Conservation (phyloP, 2,888 invertebrate genomes). For the Diachrysia chrysitis region DNA sequence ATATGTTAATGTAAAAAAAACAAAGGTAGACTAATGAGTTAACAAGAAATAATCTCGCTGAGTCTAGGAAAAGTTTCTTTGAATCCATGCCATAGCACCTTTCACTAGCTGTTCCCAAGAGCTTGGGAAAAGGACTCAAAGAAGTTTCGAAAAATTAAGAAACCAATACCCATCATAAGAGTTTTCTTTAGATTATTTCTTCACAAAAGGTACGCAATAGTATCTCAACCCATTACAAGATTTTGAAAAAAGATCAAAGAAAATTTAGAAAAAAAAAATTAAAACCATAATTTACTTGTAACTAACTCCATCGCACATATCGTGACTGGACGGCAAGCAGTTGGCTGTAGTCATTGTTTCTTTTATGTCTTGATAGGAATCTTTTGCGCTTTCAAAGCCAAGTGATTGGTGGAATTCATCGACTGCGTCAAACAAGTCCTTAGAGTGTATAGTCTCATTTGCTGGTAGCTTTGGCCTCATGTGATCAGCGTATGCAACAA, state of each 20-base stretch:
- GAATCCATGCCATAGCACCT: not conserved
- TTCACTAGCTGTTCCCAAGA: not conserved
- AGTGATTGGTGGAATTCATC: slow-evolving; percentile 90
- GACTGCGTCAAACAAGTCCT: slow-evolving; percentile 89
- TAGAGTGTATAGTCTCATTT: slow-evolving; percentile 77
- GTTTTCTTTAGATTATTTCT: too few relatives aligned
- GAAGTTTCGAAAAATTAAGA: too few relatives aligned
- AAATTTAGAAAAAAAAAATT: not conserved
- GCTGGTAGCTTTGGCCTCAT: slow-evolving; percentile 87
- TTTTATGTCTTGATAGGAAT: slow-evolving; percentile 89
- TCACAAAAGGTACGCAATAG: too few relatives aligned
- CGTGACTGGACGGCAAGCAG: slow-evolving; percentile 92
- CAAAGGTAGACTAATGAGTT: not conserved
- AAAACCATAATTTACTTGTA: slow-evolving; percentile 86
- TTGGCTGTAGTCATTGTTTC: slow-evolving; percentile 89
- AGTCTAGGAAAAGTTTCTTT: not conserved
- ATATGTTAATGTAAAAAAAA: not conserved
- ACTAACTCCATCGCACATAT: slow-evolving; percentile 91
- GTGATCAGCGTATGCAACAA: slow-evolving; percentile 84
- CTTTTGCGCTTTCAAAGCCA: slow-evolving; percentile 90
- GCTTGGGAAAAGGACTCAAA: not conserved
- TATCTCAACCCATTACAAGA: too few relatives aligned
- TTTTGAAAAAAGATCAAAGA: too few relatives aligned
- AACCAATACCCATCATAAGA: too few relatives aligned
- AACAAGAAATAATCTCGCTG: not conserved